Evolutionary conservation across 2,113 vertebrate genomes (phyloP).

Genomic region (Mormyrus iriodes): DNA sequence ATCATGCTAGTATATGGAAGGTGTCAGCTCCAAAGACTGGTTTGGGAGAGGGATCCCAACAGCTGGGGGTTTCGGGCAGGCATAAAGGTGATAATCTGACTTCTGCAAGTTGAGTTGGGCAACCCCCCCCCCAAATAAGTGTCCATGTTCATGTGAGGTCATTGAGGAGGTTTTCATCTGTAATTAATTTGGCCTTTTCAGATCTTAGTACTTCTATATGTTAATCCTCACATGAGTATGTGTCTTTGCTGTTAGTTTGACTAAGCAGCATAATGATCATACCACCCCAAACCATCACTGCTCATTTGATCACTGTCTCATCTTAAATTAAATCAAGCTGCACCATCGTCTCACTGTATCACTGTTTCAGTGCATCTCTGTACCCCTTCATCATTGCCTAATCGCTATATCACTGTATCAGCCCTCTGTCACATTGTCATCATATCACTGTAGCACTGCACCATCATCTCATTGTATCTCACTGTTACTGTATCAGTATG

Average conservation of each 20-base stretch:
- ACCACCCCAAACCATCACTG: background rate
- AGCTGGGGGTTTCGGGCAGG: constrained; percentile 41
- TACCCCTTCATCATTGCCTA: background rate
- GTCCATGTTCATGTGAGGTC: background rate
- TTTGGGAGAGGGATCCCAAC: constrained; percentile 37
- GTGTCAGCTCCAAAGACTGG: constrained; percentile 24
- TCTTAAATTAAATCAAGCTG: background rate
- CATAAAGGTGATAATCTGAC: constrained; percentile 44
- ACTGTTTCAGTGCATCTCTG: constrained; percentile 1
- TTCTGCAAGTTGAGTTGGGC: constrained; percentile 35
- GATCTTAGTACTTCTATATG: background rate
- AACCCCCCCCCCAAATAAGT: background rate
- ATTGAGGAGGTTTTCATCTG: background rate
- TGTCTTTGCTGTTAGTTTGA: background rate
- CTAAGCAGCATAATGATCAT: background rate
- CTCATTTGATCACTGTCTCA: background rate
- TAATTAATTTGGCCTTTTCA: background rate
- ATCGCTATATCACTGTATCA: background rate
- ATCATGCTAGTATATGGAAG: background rate
- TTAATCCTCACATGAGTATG: background rate
- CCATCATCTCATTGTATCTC: background rate
- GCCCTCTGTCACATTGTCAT: background rate
- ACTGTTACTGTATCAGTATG: background rate
- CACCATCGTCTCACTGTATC: background rate
- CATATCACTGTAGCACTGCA: background rate